Conservation (phyloP, 2,797 vertebrate genomes). For the Pangasius mekongensis region DNA sequence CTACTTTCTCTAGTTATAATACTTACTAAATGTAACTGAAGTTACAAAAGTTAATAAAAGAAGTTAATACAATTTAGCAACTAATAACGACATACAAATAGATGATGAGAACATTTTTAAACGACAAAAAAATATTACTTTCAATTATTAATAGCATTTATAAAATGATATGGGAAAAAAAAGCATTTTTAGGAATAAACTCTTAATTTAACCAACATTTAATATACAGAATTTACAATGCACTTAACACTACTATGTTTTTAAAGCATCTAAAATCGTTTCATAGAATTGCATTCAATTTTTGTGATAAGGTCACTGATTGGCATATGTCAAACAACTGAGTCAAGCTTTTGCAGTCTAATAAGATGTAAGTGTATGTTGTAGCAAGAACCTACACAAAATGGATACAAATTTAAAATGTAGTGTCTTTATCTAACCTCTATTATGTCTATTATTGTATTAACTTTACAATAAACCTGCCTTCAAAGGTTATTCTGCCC, state of each 20-base stretch:
- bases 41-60: too few relatives aligned
- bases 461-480: conserved; percentile 1
- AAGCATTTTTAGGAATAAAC: background rate
- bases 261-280: background rate
- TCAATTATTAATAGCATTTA: background rate
- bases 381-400: too few relatives aligned
- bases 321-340: background rate
- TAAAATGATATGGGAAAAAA: background rate
- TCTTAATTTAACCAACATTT: background rate
- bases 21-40: background rate
- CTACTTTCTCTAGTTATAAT: background rate
- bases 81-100: background rate
- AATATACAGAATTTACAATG: background rate
- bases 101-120: background rate
- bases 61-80: background rate
- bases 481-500: background rate
- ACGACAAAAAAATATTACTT: background rate
- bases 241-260: background rate
- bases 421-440: background rate
- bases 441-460: too few relatives aligned
- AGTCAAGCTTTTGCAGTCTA: background rate
- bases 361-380: too few relatives aligned
- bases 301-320: background rate
- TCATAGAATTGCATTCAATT: background rate
- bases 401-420: background rate